These are phyloP conservation scores for Zaprionus camerounensis DNA, from an alignment of 1,140 invertebrate genomes.

Conservation along the genomic window DNA sequence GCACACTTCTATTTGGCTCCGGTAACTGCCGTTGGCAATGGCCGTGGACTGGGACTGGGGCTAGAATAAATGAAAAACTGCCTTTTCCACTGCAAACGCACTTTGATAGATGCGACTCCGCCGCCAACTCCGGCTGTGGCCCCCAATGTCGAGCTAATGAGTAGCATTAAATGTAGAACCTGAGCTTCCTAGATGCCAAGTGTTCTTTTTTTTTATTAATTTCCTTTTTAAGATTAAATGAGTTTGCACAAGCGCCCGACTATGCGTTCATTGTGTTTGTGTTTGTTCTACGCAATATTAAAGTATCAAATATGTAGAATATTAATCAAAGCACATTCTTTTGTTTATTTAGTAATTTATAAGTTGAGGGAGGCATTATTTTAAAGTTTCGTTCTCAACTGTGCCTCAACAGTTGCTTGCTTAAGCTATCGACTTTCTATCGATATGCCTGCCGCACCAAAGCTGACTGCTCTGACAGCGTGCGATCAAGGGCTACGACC, in stretches of 20 bases:
- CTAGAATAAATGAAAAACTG: slow-evolving; percentile 24
- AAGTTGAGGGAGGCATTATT: neutral
- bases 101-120: slow-evolving; percentile 35
- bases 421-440: neutral
- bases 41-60: neutral
- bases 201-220: neutral
- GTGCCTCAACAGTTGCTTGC: neutral
- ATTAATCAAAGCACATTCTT: neutral
- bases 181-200: neutral
- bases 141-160: slow-evolving; percentile 18
- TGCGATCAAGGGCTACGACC: neutral
- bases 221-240: neutral
- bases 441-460: neutral
- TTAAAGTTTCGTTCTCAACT: neutral
- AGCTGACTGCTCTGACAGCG: slow-evolving; percentile 9
- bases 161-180: slow-evolving; percentile 20
- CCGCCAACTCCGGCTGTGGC: neutral
- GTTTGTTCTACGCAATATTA: neutral
- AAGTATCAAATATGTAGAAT: neutral
- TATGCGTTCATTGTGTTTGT: neutral
- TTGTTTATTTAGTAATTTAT: neutral
- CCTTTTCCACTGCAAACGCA: slow-evolving; percentile 16
- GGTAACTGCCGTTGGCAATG: slow-evolving; percentile 12
- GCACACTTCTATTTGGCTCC: neutral
- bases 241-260: neutral